Conservation (phyloP, 2,797 vertebrate species). For the Trachurus trachurus region DNA sequence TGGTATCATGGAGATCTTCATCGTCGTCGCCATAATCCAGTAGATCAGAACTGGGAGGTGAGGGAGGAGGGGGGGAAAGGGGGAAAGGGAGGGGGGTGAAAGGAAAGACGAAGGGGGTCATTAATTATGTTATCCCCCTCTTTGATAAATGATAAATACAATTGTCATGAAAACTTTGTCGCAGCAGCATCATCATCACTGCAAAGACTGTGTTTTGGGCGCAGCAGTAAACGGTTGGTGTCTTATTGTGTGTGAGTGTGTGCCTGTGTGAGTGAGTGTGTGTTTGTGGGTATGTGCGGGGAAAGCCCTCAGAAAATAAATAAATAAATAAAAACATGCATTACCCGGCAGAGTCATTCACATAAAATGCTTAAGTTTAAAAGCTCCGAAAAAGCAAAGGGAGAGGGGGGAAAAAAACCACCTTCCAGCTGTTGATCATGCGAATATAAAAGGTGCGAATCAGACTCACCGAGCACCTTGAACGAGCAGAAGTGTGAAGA, state of each 20-base stretch:
- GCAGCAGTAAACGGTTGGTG: constrained; percentile 25
- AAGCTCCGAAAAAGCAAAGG: background rate
- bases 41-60: constrained; percentile 78
- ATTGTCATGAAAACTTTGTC: constrained; percentile 49
- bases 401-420: too few relatives aligned
- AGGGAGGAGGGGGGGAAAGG: too few relatives aligned
- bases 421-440: constrained; percentile 49
- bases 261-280: background rate
- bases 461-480: constrained; percentile 76
- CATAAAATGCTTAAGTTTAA: constrained; percentile 43
- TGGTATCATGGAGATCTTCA: constrained; percentile 84
- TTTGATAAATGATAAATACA: background rate
- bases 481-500: constrained; percentile 84
- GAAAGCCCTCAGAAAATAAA: constrained; percentile 48
- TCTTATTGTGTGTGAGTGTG: background rate
- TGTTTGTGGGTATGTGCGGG: constrained; percentile 21
- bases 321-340: constrained; percentile 5
- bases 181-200: constrained; percentile 6
- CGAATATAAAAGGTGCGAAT: constrained; percentile 8
- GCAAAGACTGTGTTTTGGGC: constrained; percentile 10
- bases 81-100: background rate
- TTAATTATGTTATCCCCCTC: constrained; percentile 12
- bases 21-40: constrained; percentile 90
- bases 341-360: constrained; percentile 32
- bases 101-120: background rate